Evolutionary conservation across 2,888 invertebrate genomes (phyloP).

Genomic region (Scaptomyza tumidula): DNA sequence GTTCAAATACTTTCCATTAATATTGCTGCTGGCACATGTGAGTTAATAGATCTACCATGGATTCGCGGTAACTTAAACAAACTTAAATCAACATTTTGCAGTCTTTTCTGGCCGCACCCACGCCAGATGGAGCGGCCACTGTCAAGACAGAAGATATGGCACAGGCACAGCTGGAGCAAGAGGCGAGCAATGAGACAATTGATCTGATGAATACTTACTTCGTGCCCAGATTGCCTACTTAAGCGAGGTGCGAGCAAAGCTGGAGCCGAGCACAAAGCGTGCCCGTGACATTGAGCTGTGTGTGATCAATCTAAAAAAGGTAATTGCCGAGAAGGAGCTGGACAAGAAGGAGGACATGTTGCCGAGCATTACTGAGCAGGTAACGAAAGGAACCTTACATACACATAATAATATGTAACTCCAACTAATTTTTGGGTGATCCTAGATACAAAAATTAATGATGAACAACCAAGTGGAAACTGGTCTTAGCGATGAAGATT

Average conservation of each 20-base stretch:
- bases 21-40: conserved; percentile 59
- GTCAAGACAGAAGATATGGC: conserved; percentile 19
- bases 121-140: conserved; percentile 16
- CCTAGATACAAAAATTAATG: too few species aligned
- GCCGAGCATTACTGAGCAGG: conserved; percentile 67
- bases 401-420: not conserved
- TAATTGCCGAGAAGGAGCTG: conserved; percentile 61
- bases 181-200: conserved; percentile 69
- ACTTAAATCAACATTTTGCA: conserved; percentile 18
- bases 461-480: too few species aligned
- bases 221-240: conserved; percentile 75
- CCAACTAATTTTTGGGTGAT: not conserved
- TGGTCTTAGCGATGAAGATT: too few species aligned
- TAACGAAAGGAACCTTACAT: not conserved
- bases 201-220: conserved; percentile 67
- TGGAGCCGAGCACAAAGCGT: conserved; percentile 60
- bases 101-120: conserved; percentile 46
- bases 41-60: not conserved
- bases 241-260: conserved; percentile 57
- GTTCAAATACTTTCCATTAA: conserved; percentile 42
- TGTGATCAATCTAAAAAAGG: conserved; percentile 55
- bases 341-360: conserved; percentile 70
- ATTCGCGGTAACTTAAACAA: not conserved
- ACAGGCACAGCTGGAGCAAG: conserved; percentile 60
- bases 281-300: conserved; percentile 66